These are phyloP conservation scores for Tromatobia lineatoria DNA, from an alignment of 2,888 invertebrate species.

Conservation along the genomic window DNA sequence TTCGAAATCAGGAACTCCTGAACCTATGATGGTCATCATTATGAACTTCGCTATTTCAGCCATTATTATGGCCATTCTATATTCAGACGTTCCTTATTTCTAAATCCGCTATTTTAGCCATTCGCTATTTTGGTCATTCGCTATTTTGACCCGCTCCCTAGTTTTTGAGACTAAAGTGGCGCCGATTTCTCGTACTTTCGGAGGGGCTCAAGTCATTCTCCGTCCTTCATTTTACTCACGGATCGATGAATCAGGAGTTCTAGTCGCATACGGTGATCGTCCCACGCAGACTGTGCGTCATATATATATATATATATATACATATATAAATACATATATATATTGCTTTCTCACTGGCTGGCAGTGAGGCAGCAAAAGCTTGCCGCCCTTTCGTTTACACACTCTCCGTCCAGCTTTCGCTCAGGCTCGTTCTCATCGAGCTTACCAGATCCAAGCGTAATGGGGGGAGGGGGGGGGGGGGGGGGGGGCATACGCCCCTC, in stretches of 20 bases:
- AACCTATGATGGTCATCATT: no score
- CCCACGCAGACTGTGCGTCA: slow-evolving; percentile 19
- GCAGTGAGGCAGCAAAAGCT: neutral
- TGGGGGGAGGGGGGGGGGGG: neutral
- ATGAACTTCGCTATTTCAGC: no score
- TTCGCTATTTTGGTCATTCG: no score
- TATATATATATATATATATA: no score
- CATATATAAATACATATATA: no score
- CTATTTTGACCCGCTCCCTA: no score
- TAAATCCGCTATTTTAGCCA: no score
- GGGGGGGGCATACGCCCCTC: no score
- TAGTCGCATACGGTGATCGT: slow-evolving; percentile 21
- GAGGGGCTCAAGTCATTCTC: neutral
- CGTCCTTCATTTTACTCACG: neutral
- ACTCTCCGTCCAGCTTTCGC: slow-evolving; percentile 26
- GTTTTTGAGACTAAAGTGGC: neutral
- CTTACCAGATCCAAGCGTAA: slow-evolving; percentile 37
- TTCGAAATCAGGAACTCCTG: no score
- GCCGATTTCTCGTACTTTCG: slow-evolving; percentile 8
- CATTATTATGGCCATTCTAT: no score
- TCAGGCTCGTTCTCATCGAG: slow-evolving; percentile 30
- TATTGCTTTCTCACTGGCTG: neutral
- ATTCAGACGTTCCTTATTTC: no score
- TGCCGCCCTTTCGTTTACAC: slow-evolving; percentile 25
- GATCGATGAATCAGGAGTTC: slow-evolving; percentile 67